A percentile compares a stretch with the other conserved stretches of the same genome.
phyloP scores from a whole-genome alignment of 2,113 vertebrate genomes.

The Syrmaticus mikado region DNA sequence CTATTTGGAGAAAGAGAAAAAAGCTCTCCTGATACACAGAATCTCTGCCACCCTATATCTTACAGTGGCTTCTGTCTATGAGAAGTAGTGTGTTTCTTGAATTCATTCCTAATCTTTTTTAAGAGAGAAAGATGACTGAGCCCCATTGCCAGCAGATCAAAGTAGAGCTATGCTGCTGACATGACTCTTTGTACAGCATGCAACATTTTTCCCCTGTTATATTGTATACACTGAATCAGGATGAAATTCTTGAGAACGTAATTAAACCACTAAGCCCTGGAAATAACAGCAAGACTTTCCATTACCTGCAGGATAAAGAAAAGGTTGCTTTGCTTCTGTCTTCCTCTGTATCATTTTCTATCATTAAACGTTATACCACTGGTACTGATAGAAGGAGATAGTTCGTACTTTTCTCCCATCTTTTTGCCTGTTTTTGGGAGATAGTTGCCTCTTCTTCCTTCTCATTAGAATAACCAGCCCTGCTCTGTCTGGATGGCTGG shows the following conservation, averaged over 20 bases:
- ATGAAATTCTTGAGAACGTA: neutral
- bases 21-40: neutral
- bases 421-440: neutral
- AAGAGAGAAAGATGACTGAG: neutral
- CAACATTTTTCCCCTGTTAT: neutral
- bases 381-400: neutral
- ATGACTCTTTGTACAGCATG: accelerated
- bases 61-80: neutral
- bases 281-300: neutral
- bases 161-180: neutral
- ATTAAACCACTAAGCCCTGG: neutral
- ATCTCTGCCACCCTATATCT: neutral
- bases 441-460: neutral
- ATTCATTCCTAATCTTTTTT: neutral
- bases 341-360: neutral
- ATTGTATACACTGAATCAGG: accelerated
- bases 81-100: neutral
- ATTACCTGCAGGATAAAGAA: neutral
- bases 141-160: neutral
- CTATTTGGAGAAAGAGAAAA: neutral
- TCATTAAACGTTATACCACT: neutral
- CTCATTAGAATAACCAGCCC: neutral
- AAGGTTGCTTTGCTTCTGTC: neutral
- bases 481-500: neutral
- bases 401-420: neutral